A percentile compares a stretch with the other conserved stretches of the same genome.
phyloP scores from a whole-genome alignment of 2,113 vertebrate genomes.

The Drymodes brunneopygia region DNA sequence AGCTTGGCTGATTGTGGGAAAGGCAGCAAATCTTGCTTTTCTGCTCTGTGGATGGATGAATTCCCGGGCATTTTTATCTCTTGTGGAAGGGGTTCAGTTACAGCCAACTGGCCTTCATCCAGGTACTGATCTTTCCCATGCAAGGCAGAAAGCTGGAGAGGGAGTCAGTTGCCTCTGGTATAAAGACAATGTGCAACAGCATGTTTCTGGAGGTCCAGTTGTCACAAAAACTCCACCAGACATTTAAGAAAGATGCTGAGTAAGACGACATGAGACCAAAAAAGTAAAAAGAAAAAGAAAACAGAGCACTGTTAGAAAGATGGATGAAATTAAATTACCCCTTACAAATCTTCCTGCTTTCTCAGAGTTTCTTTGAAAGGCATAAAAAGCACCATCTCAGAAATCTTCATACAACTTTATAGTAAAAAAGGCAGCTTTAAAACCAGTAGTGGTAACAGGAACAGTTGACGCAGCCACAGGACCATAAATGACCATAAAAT shows the following conservation, averaged over 20 bases:
- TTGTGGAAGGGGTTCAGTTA: slow-evolving; percentile 21
- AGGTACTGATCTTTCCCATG: slow-evolving; percentile 47
- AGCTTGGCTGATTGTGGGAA: slow-evolving; percentile 28
- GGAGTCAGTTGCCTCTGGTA: not conserved
- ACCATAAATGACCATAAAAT: not conserved
- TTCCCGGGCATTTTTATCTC: slow-evolving; percentile 31
- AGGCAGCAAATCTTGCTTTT: not conserved
- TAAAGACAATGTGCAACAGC: not conserved
- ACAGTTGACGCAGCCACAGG: not conserved
- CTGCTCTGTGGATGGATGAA: not conserved
- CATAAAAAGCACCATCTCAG: not conserved
- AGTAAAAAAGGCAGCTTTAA: not conserved
- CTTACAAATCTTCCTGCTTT: not conserved
- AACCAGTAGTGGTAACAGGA: not conserved
- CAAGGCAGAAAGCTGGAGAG: not conserved
- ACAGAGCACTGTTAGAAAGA: not conserved
- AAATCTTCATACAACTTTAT: not conserved
- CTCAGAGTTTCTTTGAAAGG: not conserved
- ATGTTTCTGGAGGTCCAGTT: not conserved
- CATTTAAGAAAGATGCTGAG: not conserved
- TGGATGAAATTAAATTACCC: not conserved
- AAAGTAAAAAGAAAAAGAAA: no score
- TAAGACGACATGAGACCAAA: not conserved
- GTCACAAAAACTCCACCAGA: not conserved
- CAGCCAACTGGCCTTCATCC: slow-evolving; percentile 35